Percentiles rank a stretch among this genome's conserved stretches.
These are phyloP conservation scores for Suncus etruscus DNA, from an alignment of 2,113 vertebrate genomes.

Conservation along the genomic window DNA sequence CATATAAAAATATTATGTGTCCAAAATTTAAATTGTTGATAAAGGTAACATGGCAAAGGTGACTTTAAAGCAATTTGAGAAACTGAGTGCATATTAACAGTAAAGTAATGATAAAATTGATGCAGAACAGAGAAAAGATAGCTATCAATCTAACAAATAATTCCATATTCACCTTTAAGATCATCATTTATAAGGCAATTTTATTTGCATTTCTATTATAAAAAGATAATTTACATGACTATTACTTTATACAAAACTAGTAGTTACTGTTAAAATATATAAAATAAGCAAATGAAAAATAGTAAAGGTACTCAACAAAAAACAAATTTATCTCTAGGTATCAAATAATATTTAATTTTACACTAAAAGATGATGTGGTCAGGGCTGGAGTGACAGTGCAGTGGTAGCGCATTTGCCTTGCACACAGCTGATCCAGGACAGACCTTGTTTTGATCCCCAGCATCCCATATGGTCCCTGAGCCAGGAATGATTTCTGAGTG, in stretches of 20 bases:
- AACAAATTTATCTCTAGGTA: no score
- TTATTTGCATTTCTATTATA: conserved; percentile 22
- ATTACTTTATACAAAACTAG: conserved; percentile 5
- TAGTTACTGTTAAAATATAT: neutral
- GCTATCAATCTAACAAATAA: neutral
- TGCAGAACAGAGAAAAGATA: neutral
- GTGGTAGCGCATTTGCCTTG: no score
- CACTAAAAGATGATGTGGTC: no score
- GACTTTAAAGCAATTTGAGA: conserved; percentile 16
- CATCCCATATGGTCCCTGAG: no score
- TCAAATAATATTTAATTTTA: no score
- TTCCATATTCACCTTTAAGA: neutral
- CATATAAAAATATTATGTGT: neutral
- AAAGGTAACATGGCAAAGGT: neutral
- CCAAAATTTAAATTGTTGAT: conserved; percentile 34
- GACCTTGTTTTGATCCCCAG: no score
- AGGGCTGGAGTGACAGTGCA: no score
- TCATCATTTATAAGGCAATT: conserved; percentile 23
- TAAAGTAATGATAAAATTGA: conserved; percentile 4
- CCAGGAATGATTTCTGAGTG: no score
- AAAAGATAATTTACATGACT: neutral
- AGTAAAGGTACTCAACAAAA: no score
- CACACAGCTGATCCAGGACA: no score
- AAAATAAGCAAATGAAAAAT: no score
- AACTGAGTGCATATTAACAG: neutral